phyloP scores from a whole-genome alignment of 1,140 invertebrate genomes.

The Sarcophaga peregrina region DNA sequence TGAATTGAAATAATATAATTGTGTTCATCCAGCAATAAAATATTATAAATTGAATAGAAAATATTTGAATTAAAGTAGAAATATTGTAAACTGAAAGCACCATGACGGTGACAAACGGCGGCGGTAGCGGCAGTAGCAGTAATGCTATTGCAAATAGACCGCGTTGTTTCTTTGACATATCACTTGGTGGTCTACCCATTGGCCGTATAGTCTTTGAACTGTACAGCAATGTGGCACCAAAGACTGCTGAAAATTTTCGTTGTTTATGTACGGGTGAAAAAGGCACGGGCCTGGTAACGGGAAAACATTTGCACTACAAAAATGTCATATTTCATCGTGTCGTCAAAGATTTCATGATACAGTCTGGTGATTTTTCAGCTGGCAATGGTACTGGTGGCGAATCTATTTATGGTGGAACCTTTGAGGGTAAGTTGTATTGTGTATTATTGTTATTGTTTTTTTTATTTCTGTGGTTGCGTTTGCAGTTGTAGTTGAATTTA shows the following conservation, averaged over 20 bases:
- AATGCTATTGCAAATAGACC: slow-evolving; percentile 65
- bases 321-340: slow-evolving; percentile 90
- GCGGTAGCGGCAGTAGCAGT: slow-evolving; percentile 46
- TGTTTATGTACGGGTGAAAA: slow-evolving; percentile 91
- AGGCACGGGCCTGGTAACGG: slow-evolving; percentile 78
- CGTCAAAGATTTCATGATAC: slow-evolving; percentile 93
- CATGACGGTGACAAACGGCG: slow-evolving; percentile 62
- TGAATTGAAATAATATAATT: neutral
- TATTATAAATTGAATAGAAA: neutral
- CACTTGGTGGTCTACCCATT: slow-evolving; percentile 86
- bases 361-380: slow-evolving; percentile 88
- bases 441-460: neutral
- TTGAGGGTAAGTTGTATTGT: slow-evolving; percentile 74
- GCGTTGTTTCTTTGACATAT: slow-evolving; percentile 91
- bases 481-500: neutral
- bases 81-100: neutral
- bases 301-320: slow-evolving; percentile 80
- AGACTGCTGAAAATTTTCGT: slow-evolving; percentile 94
- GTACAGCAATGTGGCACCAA: slow-evolving; percentile 91
- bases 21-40: neutral
- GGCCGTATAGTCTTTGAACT: slow-evolving; percentile 95
- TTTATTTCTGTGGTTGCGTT: neutral
- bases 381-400: slow-evolving; percentile 92
- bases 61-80: neutral
- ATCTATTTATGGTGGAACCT: slow-evolving; percentile 90